Conservation (phyloP, 2,113 vertebrate genomes). For the Eublepharis macularius region DNA sequence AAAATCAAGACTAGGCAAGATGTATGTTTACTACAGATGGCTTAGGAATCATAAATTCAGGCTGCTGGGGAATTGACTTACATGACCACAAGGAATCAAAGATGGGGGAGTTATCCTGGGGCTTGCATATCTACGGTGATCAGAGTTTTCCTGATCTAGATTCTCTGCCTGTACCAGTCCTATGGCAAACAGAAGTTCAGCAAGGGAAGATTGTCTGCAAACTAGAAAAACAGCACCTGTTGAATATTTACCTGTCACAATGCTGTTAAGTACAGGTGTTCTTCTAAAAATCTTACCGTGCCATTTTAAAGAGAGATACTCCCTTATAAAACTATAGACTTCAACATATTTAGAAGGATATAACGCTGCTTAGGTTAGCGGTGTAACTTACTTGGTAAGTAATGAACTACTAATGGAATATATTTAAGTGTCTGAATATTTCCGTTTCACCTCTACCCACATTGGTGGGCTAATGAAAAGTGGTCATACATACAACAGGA, state of each 20-base stretch:
- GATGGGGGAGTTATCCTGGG: background rate
- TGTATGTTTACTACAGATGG: conserved; percentile 23
- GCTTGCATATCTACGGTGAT: background rate
- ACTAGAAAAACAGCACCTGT: background rate
- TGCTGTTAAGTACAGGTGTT: too few relatives aligned
- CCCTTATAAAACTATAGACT: too few relatives aligned
- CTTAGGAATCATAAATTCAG: conserved; percentile 53
- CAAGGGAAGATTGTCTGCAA: background rate
- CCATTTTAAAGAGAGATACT: too few relatives aligned
- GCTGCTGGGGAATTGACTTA: conserved; percentile 30
- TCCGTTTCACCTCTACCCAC: too few relatives aligned
- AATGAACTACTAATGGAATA: too few relatives aligned
- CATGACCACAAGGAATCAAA: background rate
- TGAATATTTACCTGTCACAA: background rate
- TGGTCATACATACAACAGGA: too few relatives aligned
- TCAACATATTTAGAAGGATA: too few relatives aligned
- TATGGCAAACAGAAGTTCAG: background rate
- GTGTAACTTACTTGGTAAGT: too few relatives aligned
- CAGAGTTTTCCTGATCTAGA: background rate
- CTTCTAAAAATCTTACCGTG: too few relatives aligned
- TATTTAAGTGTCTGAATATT: too few relatives aligned
- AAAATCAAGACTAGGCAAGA: conserved; percentile 59
- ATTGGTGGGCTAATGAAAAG: too few relatives aligned
- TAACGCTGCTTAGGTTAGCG: too few relatives aligned
- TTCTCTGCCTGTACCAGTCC: background rate